phyloP scores from a whole-genome alignment of 2,888 invertebrate genomes.

The Dryobota labecula region DNA sequence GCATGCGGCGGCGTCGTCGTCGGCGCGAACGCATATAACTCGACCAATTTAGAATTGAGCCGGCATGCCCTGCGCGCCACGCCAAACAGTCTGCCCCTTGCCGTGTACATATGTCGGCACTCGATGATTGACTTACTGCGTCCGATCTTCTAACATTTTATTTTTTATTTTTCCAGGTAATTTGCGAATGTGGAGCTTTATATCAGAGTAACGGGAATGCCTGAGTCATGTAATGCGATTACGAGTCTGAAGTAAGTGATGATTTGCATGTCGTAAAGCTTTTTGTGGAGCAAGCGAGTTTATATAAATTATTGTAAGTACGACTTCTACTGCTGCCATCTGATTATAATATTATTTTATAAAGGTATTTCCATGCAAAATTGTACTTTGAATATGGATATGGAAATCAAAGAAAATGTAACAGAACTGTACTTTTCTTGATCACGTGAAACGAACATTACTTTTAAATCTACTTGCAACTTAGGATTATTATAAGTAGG shows the following conservation, averaged over 20 bases:
- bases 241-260: slow-evolving; percentile 49
- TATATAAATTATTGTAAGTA: slow-evolving; percentile 18
- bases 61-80: slow-evolving; percentile 70
- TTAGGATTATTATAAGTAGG: neutral
- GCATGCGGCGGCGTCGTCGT: slow-evolving; percentile 64
- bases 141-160: slow-evolving; percentile 31
- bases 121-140: slow-evolving; percentile 49
- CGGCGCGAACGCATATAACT: slow-evolving; percentile 69
- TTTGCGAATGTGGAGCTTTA: slow-evolving; percentile 32
- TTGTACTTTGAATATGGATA: neutral
- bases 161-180: slow-evolving; percentile 72
- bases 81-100: slow-evolving; percentile 80
- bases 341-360: slow-evolving; percentile 10
- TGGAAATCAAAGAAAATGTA: slow-evolving; percentile 1
- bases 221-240: slow-evolving; percentile 17
- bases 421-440: neutral
- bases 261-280: slow-evolving; percentile 30
- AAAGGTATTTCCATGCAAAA: neutral
- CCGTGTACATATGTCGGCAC: slow-evolving; percentile 49
- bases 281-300: slow-evolving; percentile 15
- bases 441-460: slow-evolving; percentile 23
- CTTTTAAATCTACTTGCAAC: neutral
- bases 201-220: slow-evolving; percentile 10
- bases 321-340: neutral
- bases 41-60: slow-evolving; percentile 77